Conservation (phyloP, 2,113 vertebrate genomes). For the Rhinolophus ferrumequinum region DNA sequence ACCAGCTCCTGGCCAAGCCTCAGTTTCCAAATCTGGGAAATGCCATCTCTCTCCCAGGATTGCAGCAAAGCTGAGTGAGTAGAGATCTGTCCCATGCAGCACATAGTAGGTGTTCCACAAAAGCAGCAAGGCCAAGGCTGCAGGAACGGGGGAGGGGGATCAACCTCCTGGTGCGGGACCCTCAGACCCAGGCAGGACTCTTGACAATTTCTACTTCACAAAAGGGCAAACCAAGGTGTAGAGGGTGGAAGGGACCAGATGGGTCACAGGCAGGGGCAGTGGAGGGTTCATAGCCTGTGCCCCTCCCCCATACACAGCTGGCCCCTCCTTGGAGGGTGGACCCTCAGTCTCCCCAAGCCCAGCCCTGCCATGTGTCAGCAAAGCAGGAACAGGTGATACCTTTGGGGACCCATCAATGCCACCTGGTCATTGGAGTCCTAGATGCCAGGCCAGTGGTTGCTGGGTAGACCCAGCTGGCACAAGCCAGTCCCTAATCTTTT, state of each 20-base stretch:
- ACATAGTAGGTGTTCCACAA: neutral
- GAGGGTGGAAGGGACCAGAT: neutral
- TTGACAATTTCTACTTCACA: neutral
- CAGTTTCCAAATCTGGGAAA: neutral
- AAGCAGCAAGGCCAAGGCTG: neutral
- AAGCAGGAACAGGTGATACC: neutral
- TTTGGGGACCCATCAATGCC: neutral
- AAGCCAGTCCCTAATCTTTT: neutral
- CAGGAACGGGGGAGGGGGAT: neutral
- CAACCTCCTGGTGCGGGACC: neutral
- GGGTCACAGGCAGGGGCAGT: neutral
- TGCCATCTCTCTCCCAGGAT: neutral
- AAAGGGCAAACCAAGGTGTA: neutral
- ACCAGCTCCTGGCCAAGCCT: neutral
- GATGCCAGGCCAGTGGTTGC: neutral
- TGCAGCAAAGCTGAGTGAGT: rapidly evolving
- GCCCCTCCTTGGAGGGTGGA: neutral
- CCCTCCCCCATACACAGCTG: neutral
- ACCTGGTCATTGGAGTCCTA: neutral
- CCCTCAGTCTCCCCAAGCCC: neutral
- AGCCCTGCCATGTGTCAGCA: neutral
- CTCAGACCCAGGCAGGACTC: neutral
- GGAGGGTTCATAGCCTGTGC: neutral
- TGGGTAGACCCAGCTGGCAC: neutral
- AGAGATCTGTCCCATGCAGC: neutral